phyloP scores from a whole-genome alignment of 2,888 invertebrate genomes.

The Hirtodrosophila duncani region DNA sequence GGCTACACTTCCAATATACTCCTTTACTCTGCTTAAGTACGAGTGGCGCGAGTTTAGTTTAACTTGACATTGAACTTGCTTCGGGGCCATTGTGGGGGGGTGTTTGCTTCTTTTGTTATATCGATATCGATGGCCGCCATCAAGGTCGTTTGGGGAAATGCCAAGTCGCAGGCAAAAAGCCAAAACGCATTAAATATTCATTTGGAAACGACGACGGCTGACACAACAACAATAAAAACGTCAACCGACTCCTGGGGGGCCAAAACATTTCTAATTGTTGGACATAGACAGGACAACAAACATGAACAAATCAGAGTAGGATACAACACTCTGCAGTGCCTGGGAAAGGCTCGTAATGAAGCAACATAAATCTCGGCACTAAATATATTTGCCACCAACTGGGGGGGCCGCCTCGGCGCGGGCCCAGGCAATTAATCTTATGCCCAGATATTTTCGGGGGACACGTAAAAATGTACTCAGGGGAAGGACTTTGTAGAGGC shows the following conservation, averaged over 20 bases:
- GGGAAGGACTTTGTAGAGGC: constrained; percentile 28
- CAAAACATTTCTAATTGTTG: constrained; percentile 60
- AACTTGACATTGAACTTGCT: constrained; percentile 66
- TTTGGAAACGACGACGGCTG: constrained; percentile 51
- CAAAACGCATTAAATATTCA: constrained; percentile 59
- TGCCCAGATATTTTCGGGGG: constrained; percentile 6
- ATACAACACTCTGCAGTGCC: neutral
- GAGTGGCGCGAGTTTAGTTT: constrained; percentile 7
- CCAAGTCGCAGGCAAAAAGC: constrained; percentile 3
- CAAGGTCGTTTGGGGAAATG: constrained; percentile 38
- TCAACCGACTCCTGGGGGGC: constrained; percentile 27
- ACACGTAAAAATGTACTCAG: constrained; percentile 38
- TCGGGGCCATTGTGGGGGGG: too few relatives aligned
- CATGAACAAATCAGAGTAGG: neutral
- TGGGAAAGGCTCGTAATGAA: constrained; percentile 47
- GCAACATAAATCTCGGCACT: constrained; percentile 68
- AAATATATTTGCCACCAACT: constrained; percentile 57
- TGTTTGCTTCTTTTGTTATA: constrained; percentile 13
- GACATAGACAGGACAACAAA: constrained; percentile 28
- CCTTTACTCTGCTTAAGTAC: too few relatives aligned
- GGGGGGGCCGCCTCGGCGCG: constrained; percentile 19
- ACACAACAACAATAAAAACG: constrained; percentile 61
- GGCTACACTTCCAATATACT: too few relatives aligned
- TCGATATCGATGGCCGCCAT: constrained; percentile 55
- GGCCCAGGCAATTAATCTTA: constrained; percentile 61